Evolutionary conservation across 2,888 invertebrate genomes (phyloP).

Genomic region (Mimachlamys varia): DNA sequence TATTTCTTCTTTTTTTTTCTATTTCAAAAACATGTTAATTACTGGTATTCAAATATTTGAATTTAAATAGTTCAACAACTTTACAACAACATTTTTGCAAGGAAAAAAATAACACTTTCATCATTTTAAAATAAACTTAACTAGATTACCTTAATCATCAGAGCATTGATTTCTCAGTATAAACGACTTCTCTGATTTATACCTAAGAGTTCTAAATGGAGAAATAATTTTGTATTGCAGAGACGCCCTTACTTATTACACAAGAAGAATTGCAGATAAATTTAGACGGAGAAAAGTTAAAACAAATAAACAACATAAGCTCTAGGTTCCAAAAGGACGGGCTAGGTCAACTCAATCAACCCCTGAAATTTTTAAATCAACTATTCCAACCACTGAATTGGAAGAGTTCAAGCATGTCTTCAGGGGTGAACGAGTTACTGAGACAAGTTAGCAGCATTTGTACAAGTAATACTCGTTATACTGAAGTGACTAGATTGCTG

Average conservation of each 20-base stretch:
- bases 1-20: background rate
- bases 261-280: background rate
- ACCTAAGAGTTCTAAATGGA: background rate
- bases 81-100: too few relatives aligned
- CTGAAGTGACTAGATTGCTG: background rate
- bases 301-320: background rate
- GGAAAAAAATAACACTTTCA: too few relatives aligned
- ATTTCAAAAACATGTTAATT: too few relatives aligned
- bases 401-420: too few relatives aligned
- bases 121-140: too few relatives aligned
- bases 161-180: too few relatives aligned
- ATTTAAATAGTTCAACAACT: too few relatives aligned
- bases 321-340: background rate
- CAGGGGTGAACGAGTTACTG: background rate
- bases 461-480: background rate
- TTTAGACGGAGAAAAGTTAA: background rate
- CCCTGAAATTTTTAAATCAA: too few relatives aligned
- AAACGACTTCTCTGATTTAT: background rate
- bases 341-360: background rate
- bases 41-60: too few relatives aligned
- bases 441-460: background rate
- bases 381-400: too few relatives aligned
- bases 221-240: slow-evolving; percentile 10
- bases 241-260: background rate
- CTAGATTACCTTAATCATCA: too few relatives aligned